Evolutionary conservation across 2,797 vertebrate genomes (phyloP).

Genomic region (Alfaro cultratus): DNA sequence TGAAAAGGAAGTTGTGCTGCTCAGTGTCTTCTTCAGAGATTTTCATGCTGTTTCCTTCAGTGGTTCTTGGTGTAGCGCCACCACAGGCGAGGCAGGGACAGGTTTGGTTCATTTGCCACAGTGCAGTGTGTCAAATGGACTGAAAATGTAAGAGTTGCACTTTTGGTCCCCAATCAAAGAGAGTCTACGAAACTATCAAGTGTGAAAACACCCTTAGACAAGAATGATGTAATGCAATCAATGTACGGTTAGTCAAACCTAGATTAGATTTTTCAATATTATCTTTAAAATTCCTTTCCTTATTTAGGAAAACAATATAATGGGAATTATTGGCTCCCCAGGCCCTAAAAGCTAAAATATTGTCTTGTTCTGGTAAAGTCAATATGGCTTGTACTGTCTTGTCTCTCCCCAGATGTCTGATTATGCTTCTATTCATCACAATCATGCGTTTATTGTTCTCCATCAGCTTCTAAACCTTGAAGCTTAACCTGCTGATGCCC

Average conservation of each 20-base stretch:
- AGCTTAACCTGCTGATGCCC: background rate
- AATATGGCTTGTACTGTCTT: background rate
- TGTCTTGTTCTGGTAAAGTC: background rate
- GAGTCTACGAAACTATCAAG: no score
- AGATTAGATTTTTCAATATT: background rate
- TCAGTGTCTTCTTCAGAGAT: no score
- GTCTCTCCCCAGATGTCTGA: background rate
- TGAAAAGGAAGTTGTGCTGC: no score
- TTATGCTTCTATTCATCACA: background rate
- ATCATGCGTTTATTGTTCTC: background rate
- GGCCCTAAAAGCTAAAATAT: background rate
- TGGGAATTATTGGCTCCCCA: background rate
- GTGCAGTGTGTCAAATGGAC: no score
- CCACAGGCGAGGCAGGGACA: no score
- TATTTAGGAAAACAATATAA: background rate
- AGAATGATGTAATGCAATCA: background rate
- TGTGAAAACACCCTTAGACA: no score
- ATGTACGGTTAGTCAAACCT: background rate
- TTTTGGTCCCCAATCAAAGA: no score
- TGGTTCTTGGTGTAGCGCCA: no score
- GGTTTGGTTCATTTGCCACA: no score
- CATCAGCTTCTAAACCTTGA: background rate
- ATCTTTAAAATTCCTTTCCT: background rate
- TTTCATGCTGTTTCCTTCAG: no score
- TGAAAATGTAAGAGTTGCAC: no score